Evolutionary conservation across 2,113 vertebrate genomes (phyloP).

Genomic region (Stegastes partitus): DNA sequence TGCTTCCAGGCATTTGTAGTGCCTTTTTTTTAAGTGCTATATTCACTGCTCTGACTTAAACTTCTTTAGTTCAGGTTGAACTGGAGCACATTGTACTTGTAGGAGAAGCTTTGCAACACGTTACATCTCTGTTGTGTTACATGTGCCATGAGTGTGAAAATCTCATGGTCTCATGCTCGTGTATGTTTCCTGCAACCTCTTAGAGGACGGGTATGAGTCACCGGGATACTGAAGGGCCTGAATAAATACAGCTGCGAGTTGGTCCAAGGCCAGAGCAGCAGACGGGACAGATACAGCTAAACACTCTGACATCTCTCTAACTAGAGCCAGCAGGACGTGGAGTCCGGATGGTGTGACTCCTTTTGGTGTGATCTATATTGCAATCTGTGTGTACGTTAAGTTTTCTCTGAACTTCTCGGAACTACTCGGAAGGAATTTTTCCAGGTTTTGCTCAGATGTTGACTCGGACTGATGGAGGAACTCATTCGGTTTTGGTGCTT

Average conservation of each 20-base stretch:
- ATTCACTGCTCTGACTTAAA: conserved; percentile 1
- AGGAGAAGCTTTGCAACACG: neutral
- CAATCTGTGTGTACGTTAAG: conserved; percentile 8
- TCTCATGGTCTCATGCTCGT: too few species aligned
- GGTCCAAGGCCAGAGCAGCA: conserved; percentile 41
- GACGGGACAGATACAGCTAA: conserved; percentile 50
- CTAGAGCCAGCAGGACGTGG: neutral
- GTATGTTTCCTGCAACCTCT: conserved; percentile 51
- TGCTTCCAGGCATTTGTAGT: conserved; percentile 32
- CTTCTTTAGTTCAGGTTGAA: conserved; percentile 37
- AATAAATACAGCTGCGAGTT: conserved; percentile 60
- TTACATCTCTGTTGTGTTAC: neutral
- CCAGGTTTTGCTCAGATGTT: too few species aligned
- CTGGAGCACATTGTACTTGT: conserved; percentile 15
- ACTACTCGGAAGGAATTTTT: too few species aligned
- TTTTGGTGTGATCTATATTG: conserved; percentile 5
- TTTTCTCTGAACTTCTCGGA: too few species aligned
- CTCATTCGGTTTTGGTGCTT: too few species aligned
- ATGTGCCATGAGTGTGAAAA: conserved; percentile 1
- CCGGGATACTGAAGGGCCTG: conserved; percentile 56
- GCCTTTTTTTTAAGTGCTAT: neutral
- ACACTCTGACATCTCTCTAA: conserved; percentile 61
- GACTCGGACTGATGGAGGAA: too few species aligned
- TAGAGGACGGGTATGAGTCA: conserved; percentile 48
- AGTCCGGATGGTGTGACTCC: neutral